Evolutionary conservation across 1,140 invertebrate species (phyloP).

Genomic region (Brachionus asplanchnoidis): DNA sequence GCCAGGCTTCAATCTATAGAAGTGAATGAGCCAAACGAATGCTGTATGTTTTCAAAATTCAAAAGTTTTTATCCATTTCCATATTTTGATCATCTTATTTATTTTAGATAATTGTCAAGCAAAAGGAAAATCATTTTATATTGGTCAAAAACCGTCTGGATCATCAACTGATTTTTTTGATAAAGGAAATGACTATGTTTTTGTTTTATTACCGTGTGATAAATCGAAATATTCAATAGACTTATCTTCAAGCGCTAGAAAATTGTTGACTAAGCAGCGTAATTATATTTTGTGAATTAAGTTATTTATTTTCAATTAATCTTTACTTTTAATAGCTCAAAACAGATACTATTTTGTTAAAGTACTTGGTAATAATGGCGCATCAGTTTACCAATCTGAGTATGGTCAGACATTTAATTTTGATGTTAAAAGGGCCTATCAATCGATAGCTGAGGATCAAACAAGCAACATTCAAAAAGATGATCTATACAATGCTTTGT

Average conservation of each 20-base stretch:
- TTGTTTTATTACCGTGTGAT: constrained; percentile 35
- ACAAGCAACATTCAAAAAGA: not conserved
- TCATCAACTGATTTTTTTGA: not conserved
- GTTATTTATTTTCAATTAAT: not conserved
- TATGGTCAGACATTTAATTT: constrained; percentile 15
- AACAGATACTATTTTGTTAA: constrained; percentile 34
- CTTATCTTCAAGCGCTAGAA: not conserved
- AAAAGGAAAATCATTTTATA: not conserved
- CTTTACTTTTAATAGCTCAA: not conserved
- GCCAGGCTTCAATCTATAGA: not conserved
- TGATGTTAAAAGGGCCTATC: constrained; percentile 2
- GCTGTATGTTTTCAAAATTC: not conserved
- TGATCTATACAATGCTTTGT: constrained; percentile 9
- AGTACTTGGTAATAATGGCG: constrained; percentile 5
- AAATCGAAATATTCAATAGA: constrained; percentile 24
- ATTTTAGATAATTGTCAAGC: constrained; percentile 4
- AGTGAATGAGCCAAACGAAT: constrained; percentile 26
- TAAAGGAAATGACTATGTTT: constrained; percentile 20
- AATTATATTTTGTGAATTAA: not conserved
- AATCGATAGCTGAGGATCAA: not conserved
- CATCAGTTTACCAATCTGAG: constrained; percentile 33
- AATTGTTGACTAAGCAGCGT: not conserved
- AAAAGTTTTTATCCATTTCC: not conserved
- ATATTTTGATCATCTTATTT: not conserved
- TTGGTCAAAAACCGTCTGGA: not conserved